Percentiles rank a stretch among this genome's conserved stretches.
phyloP scores from a whole-genome alignment of 2,797 vertebrate species.

The Anableps anableps region DNA sequence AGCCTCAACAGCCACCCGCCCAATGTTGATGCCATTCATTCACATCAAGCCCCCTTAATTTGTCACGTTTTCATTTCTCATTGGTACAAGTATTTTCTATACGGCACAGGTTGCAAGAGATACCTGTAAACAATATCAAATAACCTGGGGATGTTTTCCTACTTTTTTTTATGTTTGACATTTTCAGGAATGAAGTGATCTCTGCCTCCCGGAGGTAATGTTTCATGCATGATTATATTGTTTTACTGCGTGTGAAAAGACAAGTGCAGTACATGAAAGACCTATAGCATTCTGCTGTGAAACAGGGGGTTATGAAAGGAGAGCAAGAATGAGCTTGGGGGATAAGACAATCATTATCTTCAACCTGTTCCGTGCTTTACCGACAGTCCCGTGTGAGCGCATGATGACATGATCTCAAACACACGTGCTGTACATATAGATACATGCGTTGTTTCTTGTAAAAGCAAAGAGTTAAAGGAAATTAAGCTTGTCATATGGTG shows the following conservation, averaged over 20 bases:
- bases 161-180: conserved; percentile 60
- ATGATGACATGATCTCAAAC: conserved; percentile 37
- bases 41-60: conserved; percentile 58
- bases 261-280: conserved; percentile 80
- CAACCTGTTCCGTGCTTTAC: conserved; percentile 68
- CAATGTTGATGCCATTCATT: conserved; percentile 54
- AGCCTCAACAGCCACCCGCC: conserved; percentile 42
- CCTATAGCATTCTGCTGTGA: conserved; percentile 72
- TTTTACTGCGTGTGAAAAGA: conserved; percentile 77
- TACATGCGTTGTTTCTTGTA: conserved; percentile 11
- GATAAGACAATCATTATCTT: conserved; percentile 75
- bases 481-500: neutral
- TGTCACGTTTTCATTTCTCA: conserved; percentile 69
- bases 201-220: conserved; percentile 73
- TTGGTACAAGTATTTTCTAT: conserved; percentile 56
- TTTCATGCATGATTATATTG: conserved; percentile 82
- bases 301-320: conserved; percentile 71
- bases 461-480: neutral
- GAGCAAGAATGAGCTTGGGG: conserved; percentile 68
- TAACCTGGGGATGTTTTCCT: conserved; percentile 78
- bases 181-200: conserved; percentile 74
- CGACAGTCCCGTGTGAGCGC: conserved; percentile 60
- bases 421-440: conserved; percentile 33
- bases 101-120: conserved; percentile 47
- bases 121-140: conserved; percentile 78